These are phyloP conservation scores for Erpobdella octoculata DNA, from an alignment of 2,888 invertebrate genomes.

Conservation along the genomic window DNA sequence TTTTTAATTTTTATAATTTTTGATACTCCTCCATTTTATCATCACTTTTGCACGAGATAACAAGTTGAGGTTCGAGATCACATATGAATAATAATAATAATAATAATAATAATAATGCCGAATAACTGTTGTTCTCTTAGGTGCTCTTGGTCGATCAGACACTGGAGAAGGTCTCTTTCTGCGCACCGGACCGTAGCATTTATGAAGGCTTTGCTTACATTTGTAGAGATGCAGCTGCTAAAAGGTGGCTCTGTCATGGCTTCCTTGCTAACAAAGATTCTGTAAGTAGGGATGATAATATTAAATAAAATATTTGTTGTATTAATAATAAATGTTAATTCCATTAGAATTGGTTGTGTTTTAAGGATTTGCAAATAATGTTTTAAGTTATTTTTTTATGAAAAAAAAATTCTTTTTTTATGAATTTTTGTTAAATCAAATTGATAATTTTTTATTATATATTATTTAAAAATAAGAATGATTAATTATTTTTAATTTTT, in stretches of 20 bases:
- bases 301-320: background rate
- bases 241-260: constrained; percentile 99
- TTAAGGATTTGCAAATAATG: too few relatives aligned
- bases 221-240: constrained; percentile 92
- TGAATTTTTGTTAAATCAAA: background rate
- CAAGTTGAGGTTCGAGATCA: too few relatives aligned
- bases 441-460: background rate
- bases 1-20: too few relatives aligned
- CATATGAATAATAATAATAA: too few relatives aligned
- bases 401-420: too few relatives aligned
- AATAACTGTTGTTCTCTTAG: constrained; percentile 48
- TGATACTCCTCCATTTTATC: too few relatives aligned
- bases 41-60: too few relatives aligned
- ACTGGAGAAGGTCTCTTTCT: constrained; percentile 98
- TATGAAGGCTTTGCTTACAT: constrained; percentile 98
- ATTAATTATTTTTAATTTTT: background rate
- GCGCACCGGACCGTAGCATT: constrained; percentile 94
- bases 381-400: background rate
- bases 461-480: background rate
- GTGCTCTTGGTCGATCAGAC: constrained; percentile 97
- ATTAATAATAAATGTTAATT: background rate
- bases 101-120: too few relatives aligned
- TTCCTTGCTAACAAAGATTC: constrained; percentile 90
- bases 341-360: too few relatives aligned
- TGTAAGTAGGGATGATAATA: constrained; percentile 53